Percentiles rank a stretch among this genome's conserved stretches.
Conservation (phyloP, 2,113 vertebrate genomes). For the Bujurquina vittata region DNA sequence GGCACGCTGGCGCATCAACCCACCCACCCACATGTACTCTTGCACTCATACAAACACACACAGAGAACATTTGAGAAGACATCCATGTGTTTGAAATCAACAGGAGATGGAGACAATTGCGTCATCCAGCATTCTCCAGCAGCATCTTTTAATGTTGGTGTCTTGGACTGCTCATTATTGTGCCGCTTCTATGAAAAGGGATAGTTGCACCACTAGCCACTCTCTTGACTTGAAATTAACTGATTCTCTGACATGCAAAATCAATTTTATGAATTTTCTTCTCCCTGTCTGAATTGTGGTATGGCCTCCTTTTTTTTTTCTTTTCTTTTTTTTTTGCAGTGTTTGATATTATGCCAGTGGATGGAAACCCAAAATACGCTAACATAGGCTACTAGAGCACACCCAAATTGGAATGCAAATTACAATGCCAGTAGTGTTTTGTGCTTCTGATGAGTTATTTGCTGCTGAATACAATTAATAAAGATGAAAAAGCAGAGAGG, state of each 20-base stretch:
- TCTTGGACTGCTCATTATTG: constrained; percentile 56
- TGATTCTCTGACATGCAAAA: constrained; percentile 50
- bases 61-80: constrained; percentile 45
- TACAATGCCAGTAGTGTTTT: constrained; percentile 1
- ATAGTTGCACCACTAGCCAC: constrained; percentile 27
- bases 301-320: constrained; percentile 14
- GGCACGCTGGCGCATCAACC: constrained; percentile 38
- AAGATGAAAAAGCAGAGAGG: constrained; percentile 2
- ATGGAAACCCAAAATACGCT: constrained; percentile 16
- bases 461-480: background rate
- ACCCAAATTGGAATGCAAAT: constrained; percentile 8
- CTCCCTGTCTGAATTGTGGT: constrained; percentile 2
- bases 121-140: constrained; percentile 38
- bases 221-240: constrained; percentile 47
- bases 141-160: constrained; percentile 38
- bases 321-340: constrained; percentile 14
- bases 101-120: constrained; percentile 40
- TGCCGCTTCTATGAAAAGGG: constrained; percentile 44
- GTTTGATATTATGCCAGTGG: constrained; percentile 30
- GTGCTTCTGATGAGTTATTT: constrained; percentile 57
- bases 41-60: background rate
- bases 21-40: constrained; percentile 33
- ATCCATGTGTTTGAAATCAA: constrained; percentile 56
- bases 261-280: background rate
- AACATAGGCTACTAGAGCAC: constrained; percentile 23